phyloP scores from a whole-genome alignment of 2,797 vertebrate genomes.

The Danio albolineatus region DNA sequence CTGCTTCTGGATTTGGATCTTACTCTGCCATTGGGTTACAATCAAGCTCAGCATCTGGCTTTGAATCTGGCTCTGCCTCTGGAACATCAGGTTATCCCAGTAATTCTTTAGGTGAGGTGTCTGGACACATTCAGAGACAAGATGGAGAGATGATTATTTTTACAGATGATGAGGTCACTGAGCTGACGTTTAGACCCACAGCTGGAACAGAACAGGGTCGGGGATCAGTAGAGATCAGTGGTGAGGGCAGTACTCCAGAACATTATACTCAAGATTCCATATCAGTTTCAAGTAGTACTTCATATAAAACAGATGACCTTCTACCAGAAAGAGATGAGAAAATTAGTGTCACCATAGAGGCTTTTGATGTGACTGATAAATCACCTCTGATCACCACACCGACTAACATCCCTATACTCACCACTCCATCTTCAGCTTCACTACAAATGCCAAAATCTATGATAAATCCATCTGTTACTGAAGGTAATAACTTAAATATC shows the following conservation, averaged over 20 bases:
- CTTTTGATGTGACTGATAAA: constrained; percentile 32
- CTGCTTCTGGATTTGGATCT: neutral
- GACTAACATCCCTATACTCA: constrained; percentile 23
- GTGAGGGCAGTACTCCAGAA: constrained; percentile 68
- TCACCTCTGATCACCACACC: constrained; percentile 27
- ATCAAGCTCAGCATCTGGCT: neutral
- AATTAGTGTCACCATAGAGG: constrained; percentile 52
- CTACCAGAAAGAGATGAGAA: constrained; percentile 65
- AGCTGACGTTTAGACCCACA: constrained; percentile 71
- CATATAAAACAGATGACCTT: constrained; percentile 68
- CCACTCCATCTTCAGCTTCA: constrained; percentile 61
- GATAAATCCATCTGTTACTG: constrained; percentile 65
- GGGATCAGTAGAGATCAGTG: constrained; percentile 75
- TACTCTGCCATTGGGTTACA: neutral
- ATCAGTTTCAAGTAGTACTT: constrained; percentile 64
- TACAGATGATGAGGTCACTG: constrained; percentile 78
- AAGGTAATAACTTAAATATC: constrained; percentile 75
- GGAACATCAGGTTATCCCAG: constrained; percentile 72
- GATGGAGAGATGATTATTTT: constrained; percentile 77
- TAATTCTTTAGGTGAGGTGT: constrained; percentile 63
- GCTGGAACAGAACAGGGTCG: constrained; percentile 78
- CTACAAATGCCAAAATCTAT: constrained; percentile 65
- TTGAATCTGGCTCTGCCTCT: constrained; percentile 45
- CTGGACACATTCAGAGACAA: constrained; percentile 48
- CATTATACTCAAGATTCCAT: constrained; percentile 61